Evolutionary conservation across 2,113 vertebrate species (phyloP), one percentile per base, ranked within the genome.

Genomic region (Triplophysa dalaica): DNA sequence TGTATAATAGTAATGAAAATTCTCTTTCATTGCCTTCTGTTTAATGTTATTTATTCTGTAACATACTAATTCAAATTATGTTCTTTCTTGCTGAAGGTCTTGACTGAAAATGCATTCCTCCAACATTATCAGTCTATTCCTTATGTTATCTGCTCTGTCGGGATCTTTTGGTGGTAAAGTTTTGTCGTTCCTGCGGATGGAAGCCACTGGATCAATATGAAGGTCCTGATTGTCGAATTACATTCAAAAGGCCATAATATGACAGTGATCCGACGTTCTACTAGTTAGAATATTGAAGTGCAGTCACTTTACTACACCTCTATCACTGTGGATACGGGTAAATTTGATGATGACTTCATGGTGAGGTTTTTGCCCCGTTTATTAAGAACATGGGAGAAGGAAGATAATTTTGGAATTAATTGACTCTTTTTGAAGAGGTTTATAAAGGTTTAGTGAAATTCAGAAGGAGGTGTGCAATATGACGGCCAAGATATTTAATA

Each of bases 151-250:
- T 24, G 22, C 72, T 21, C 43, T 67, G n/a, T 75, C 24, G 65
- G 38, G 29, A 3, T 60, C 33, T 62, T 43, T 43, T 3, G 38
- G 56, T 75, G 81, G 84, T 8, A 74, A 83, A 11, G 70, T 83
- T 58, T 62, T 85, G 81, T 85, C 3, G 61, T 48, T 48, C 84
- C 84, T 21, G 81, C 60, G 33, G 81, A 83, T 81, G 78, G 78
- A 69, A 85, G 84, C 48, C 84, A 85, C 14, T 85, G 81, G 81
- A 69, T 85, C 24, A 85, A 85, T 52, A 83, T 85, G 84, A 82
- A 81, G 29, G 50, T 81, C 70, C 68, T 85, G 2, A 52, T 85
- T 65, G 61, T 52, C 26, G 81, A 75, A 21, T 73, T 85, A 29
- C 75, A 85, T 38, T 60, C 68, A 33, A 77, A 64, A 70, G 84